These are phyloP conservation scores for Crematogaster levior DNA, from an alignment of 2,888 invertebrate genomes.

Conservation along the genomic window DNA sequence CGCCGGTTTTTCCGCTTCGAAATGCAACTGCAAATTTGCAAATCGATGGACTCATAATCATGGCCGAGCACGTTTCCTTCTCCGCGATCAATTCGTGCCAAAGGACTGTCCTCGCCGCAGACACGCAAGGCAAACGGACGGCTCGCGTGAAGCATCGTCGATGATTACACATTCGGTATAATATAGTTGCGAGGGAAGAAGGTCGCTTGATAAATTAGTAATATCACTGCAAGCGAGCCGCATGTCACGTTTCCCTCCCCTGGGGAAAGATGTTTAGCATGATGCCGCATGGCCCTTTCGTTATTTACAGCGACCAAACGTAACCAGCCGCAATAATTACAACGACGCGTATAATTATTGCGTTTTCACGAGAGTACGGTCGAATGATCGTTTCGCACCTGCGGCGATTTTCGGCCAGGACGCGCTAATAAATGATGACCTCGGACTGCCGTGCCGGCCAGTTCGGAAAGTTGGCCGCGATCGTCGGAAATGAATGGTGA, in stretches of 20 bases:
- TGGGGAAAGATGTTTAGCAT: conserved; percentile 2
- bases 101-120: neutral
- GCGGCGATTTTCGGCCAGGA: conserved; percentile 40
- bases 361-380: conserved; percentile 43
- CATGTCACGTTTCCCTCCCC: conserved; percentile 20
- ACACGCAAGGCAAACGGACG: conserved; percentile 1
- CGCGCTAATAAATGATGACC: conserved; percentile 56
- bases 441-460: neutral
- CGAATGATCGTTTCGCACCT: conserved; percentile 41
- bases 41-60: neutral
- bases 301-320: conserved; percentile 43
- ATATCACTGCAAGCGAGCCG: conserved; percentile 54
- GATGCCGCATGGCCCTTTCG: conserved; percentile 1
- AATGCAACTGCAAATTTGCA: neutral
- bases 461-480: conserved; percentile 7
- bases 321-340: conserved; percentile 48
- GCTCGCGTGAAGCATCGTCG: conserved; percentile 20
- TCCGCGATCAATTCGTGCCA: neutral
- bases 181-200: neutral
- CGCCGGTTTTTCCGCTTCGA: neutral
- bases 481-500: conserved; percentile 15
- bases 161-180: neutral
- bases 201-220: conserved; percentile 57
- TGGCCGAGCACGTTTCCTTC: neutral
- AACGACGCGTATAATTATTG: conserved; percentile 57